Percentiles rank a stretch among this genome's conserved stretches.
Conservation (phyloP, 2,888 invertebrate genomes). For the Lottia gigantea region DNA sequence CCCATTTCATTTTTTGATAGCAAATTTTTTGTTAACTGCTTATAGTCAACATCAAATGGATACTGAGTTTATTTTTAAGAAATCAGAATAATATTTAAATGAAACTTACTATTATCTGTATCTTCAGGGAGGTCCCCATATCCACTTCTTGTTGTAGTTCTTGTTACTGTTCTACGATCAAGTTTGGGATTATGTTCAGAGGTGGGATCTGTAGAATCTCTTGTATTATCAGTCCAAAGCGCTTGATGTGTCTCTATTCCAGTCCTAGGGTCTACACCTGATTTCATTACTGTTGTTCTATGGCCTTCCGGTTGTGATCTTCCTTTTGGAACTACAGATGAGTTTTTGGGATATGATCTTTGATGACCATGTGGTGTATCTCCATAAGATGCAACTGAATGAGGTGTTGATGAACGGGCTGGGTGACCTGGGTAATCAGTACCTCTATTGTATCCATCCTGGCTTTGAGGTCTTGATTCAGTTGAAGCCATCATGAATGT, state of each 20-base stretch:
- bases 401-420: slow-evolving; percentile 35
- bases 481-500: slow-evolving; percentile 31
- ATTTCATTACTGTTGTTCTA: slow-evolving; percentile 38
- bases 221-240: slow-evolving; percentile 47
- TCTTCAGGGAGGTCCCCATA: neutral
- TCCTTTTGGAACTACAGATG: neutral
- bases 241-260: slow-evolving; percentile 47
- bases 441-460: slow-evolving; percentile 11
- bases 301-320: slow-evolving; percentile 35
- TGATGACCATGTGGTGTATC: slow-evolving; percentile 31
- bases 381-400: slow-evolving; percentile 33
- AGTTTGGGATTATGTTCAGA: slow-evolving; percentile 25
- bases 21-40: no score
- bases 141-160: neutral
- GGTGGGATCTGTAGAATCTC: slow-evolving; percentile 46
- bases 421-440: slow-evolving; percentile 21
- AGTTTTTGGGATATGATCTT: slow-evolving; percentile 1
- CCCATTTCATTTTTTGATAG: no score
- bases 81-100: no score
- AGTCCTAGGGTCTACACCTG: slow-evolving; percentile 40
- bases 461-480: slow-evolving; percentile 20
- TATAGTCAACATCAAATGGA: no score
- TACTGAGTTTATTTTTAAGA: no score
- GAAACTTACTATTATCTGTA: neutral
- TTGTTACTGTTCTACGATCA: neutral